Base-by-base conservation (phyloP, 1,140 invertebrate species). In the Dendrolimus punctatus region DNA sequence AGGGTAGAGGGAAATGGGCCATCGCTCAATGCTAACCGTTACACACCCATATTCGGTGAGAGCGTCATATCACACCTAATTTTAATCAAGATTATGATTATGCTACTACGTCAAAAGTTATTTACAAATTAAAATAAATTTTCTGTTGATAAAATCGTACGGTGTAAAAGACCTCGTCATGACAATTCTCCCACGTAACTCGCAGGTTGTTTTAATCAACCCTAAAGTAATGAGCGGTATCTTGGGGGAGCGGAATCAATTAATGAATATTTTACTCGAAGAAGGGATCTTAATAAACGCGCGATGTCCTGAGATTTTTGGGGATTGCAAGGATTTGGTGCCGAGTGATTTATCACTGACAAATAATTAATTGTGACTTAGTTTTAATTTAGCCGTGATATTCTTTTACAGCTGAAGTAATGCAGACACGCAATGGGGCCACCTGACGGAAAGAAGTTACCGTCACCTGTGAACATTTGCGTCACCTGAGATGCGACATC, bases 191-290 rank as follows among this genome's bases (percentile, higher is more conserved):
- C 60, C 61, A 64, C 58, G 61, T 64, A 64, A 47, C 58, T 57
- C 61, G 23, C 70, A 73, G 73, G 70, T 76, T 63, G 61, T 54
- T 68, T 73, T 74, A 77, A 77, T 80, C 76, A 80, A 80, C 71
- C 69, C 67, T 55, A 64, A 54, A 71, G 68, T 71, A 80, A 78
- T 73, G 66, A 77, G 70, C 53, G 66, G 68, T 70, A 74, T 80
- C 72, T 66, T 64, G 62, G 72, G 76, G 75, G 55, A 45, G 53
- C 62, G 64, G 70, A 70, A 79, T 79, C 78, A 81, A 81, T 81
- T 81, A 81, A 81, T 81, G 76, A 81, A 79, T 79, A 81, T 81
- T 77, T 76, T 66, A 76, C 63, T 72, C 63, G 51, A 10, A 64
- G 60, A 47, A 58, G 59, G 64, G 65, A 72, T 75, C 78, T 79